Evolutionary conservation across 2,888 invertebrate genomes (phyloP).

Genomic region (Megastigmus dorsalis): DNA sequence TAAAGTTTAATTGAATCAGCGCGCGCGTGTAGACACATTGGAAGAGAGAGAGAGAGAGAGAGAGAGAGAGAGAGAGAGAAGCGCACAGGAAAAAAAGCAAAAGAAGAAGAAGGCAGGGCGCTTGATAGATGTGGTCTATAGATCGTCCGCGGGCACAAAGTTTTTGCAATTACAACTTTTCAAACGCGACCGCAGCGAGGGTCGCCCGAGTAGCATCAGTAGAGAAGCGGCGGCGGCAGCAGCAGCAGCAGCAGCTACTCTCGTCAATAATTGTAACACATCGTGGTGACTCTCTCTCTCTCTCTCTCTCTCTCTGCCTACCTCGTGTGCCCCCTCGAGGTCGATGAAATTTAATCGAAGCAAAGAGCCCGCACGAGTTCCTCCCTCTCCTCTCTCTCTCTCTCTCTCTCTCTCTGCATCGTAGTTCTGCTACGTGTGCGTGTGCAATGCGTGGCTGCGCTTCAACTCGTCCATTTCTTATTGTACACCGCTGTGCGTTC

Average conservation of each 20-base stretch:
- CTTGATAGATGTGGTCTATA: not conserved
- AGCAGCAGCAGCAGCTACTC: too few species aligned
- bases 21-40: not conserved
- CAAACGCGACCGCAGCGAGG: not conserved
- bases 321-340: slow-evolving; percentile 18
- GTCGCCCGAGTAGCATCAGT: too few species aligned
- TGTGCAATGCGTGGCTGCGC: too few species aligned
- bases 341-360: slow-evolving; percentile 41
- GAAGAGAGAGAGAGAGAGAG: not conserved
- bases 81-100: too few species aligned
- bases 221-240: too few species aligned
- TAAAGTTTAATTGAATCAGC: slow-evolving; percentile 22
- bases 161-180: slow-evolving; percentile 40
- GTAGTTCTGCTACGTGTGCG: not conserved
- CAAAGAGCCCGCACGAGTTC: slow-evolving; percentile 24
- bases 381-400: not conserved
- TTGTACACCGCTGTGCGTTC: too few species aligned
- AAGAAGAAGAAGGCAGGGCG: too few species aligned
- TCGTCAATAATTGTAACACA: slow-evolving; percentile 24
- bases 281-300: too few species aligned
- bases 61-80: too few species aligned
- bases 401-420: not conserved
- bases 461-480: too few species aligned
- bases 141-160: not conserved
- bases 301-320: not conserved